Base-by-base conservation (phyloP, 92 coral and sea anemone species). In the Metridium senile region DNA sequence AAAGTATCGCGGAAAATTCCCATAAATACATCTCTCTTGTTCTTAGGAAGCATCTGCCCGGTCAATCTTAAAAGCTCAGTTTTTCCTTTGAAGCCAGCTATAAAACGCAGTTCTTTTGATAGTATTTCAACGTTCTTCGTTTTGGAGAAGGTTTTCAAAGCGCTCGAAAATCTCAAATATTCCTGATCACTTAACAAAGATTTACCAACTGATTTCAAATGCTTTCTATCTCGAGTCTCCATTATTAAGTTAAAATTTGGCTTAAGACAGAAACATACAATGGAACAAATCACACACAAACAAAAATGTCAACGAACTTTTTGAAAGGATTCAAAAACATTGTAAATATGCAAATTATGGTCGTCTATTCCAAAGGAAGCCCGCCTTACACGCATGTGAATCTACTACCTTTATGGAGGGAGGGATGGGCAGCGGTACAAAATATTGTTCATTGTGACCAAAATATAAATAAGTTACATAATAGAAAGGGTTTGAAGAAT, bases 11-110 rank as follows among this genome's bases (percentile, higher is more conserved):
- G 75, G 34, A 86, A 86, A 26, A 62, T 47, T 43, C 63, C 74
- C 54, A 75, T 83, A 57, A 90, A 90, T 76, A 64, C 84, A 23
- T 72, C 53, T 45, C 78, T 70, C 68, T 71, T 70, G 59, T 32
- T 71, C 58, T 62, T 76, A 1, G 94, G 91, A 52, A 90, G 82
- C 23, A 81, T 61, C 39, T 61, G 75, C 59, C 89, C 69, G 16
- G 83, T 80, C 33, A 82, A 86, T 21, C 72, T 76, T 10, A 90
- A 74, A 23, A 87, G 35, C 27, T 71, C 91, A 34, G 82, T 75
- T 62, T 66, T 87, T 20, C 75, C 65, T 21, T 86, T 70, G 32
- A 86, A 13, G 49, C 49, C 33, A 59, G 79, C 63, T 1, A 87
- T 62, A 39, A 86, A 53, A 27, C 76, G 73, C 35, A 90, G 78